Evolutionary conservation across 2,888 invertebrate genomes (phyloP).

Genomic region (Thumatha senex): DNA sequence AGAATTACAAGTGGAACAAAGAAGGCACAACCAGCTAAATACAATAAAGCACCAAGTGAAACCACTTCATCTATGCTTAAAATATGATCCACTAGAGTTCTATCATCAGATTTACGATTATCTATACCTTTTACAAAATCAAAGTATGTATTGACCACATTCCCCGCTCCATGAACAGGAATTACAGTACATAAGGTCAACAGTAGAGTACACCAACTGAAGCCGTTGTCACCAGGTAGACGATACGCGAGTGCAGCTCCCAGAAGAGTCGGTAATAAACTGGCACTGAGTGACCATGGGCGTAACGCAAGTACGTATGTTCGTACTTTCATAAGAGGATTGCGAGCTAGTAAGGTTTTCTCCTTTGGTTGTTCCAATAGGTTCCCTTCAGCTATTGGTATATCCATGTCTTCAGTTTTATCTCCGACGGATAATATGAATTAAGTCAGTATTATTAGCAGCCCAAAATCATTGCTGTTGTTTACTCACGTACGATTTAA

Average conservation of each 20-base stretch:
- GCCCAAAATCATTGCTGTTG: conserved; percentile 7
- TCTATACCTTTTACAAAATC: conserved; percentile 98
- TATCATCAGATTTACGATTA: conserved; percentile 95
- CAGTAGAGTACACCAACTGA: conserved; percentile 90
- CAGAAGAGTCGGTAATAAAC: conserved; percentile 94
- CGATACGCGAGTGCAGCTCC: conserved; percentile 96
- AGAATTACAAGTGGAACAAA: conserved; percentile 90
- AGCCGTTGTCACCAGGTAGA: conserved; percentile 88
- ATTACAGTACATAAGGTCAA: conserved; percentile 93
- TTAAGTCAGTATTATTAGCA: not conserved
- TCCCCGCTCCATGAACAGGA: conserved; percentile 97
- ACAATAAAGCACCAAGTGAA: conserved; percentile 93
- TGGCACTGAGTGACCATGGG: conserved; percentile 97
- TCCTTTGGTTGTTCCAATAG: conserved; percentile 73
- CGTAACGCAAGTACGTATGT: conserved; percentile 94
- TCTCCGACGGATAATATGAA: conserved; percentile 41
- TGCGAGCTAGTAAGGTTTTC: conserved; percentile 55
- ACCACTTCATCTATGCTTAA: conserved; percentile 89
- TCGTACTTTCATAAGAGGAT: conserved; percentile 92
- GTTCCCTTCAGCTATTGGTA: conserved; percentile 68
- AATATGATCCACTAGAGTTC: conserved; percentile 97
- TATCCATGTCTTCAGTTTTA: conserved; percentile 61
- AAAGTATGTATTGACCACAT: conserved; percentile 98
- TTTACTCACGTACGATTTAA: not conserved
- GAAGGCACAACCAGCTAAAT: conserved; percentile 92